Evolutionary conservation across 2,888 invertebrate species (phyloP).

Genomic region (Diplazon laetatorius): DNA sequence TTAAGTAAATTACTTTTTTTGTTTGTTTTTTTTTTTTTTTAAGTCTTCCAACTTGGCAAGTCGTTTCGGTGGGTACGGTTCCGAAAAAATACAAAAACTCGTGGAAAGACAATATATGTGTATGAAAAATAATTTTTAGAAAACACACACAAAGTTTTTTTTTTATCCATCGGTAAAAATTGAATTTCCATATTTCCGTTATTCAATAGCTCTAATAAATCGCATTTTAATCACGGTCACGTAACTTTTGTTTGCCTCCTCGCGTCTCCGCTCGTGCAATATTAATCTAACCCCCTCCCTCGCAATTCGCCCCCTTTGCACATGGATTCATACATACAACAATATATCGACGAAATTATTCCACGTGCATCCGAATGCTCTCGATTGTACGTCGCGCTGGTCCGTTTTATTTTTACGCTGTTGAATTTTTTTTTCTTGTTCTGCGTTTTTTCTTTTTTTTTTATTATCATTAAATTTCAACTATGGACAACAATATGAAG

Average conservation of each 20-base stretch:
- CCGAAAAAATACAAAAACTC: too few species aligned
- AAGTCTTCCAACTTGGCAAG: constrained; percentile 19
- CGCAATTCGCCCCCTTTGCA: too few species aligned
- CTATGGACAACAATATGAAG: too few species aligned
- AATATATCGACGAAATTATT: constrained; percentile 41
- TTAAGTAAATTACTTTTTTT: background rate
- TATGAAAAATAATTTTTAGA: too few species aligned
- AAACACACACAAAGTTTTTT: background rate
- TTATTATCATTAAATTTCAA: too few species aligned
- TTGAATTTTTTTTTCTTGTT: too few species aligned
- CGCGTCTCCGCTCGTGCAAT: constrained; percentile 33
- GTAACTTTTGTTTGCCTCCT: constrained; percentile 53
- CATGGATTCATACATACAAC: constrained; percentile 10
- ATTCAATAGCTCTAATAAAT: constrained; percentile 53
- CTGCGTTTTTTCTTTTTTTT: too few species aligned
- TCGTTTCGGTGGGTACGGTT: background rate
- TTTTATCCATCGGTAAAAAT: constrained; percentile 8
- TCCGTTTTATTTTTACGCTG: background rate
- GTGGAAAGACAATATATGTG: constrained; percentile 5
- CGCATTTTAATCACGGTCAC: constrained; percentile 49
- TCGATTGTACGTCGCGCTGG: background rate
- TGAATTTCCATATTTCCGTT: constrained; percentile 20
- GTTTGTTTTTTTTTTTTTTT: background rate
- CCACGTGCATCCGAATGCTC: constrained; percentile 23
- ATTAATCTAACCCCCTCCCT: constrained; percentile 29